Evolutionary conservation across 2,888 invertebrate genomes (phyloP), one percentile per base, ranked within the genome.

Genomic region (Xylophagus ater): DNA sequence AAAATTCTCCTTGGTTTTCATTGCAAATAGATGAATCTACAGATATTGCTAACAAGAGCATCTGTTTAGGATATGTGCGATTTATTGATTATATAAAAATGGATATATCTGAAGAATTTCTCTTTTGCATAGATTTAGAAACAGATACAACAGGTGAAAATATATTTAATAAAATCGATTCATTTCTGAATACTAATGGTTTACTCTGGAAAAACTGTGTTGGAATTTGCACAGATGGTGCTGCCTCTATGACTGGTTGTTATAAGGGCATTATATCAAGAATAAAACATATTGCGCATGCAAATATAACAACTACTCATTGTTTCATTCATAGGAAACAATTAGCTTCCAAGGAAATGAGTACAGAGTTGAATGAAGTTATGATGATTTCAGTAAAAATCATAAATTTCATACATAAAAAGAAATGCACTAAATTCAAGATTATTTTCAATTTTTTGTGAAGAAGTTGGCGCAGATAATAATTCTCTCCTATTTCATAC

Each of bases 341-440:
- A 28, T 26, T 35, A 20, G 28, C 28, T 28, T 26, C 26, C 13
- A 28, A 26, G 20, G 26, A 28, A 35, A 35, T 35, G 35, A 26
- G 35, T 35, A 28, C 25, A 20, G 28, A 28, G 28, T 28, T 35
- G 18, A 26, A 35, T 28, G 28, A 28, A 35, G 28, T 35, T 19
- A 35, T 30, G 30, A 34, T 19, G 19, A 28, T 20, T 26, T 19
- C 28, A 8, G 28, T 35, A 28, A 35, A 35, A 35, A 28, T 35
- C 20, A 35, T 26, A 35, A 28, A 35, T 35, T 35, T 26, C 7
- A 28, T n/a, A n/a, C n/a, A n/a, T 35, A 36, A 29, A 36, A 36
- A 12, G 3, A 20, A 35, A 28, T 35, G 35, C 35, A 17, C 26
- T 34, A 17, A 34, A 23, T 34, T 34, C 33, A 34, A 34, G 34